A percentile compares a stretch with the other conserved stretches of the same genome.
These are phyloP conservation scores for Mesitornis unicolor DNA, from an alignment of 2,113 vertebrate genomes.

Conservation along the genomic window DNA sequence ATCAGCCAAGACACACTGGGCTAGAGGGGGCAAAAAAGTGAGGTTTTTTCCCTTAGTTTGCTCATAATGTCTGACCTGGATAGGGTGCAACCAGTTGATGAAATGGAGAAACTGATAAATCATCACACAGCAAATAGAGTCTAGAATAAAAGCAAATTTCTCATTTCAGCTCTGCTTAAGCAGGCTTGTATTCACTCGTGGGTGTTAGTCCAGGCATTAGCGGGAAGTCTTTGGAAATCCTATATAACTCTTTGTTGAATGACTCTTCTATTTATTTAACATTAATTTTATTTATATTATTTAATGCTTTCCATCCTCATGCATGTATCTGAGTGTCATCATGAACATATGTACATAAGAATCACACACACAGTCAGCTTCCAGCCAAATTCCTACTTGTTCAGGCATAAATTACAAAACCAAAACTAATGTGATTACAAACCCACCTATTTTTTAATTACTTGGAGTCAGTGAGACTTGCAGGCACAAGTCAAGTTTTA, in stretches of 20 bases:
- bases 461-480: not conserved
- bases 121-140: not conserved
- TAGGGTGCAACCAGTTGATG: not conserved
- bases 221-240: not conserved
- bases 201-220: not conserved
- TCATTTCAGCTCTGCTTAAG: not conserved
- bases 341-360: not conserved
- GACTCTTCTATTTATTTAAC: not conserved
- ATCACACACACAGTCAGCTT: not conserved
- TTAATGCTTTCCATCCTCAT: not conserved
- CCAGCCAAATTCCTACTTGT: not conserved
- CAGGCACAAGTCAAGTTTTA: not conserved
- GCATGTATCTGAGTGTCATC: not conserved
- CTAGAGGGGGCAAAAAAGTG: not conserved
- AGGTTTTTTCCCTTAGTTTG: not conserved
- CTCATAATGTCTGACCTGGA: not conserved
- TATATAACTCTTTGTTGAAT: not conserved
- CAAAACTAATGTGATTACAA: not conserved
- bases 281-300: not conserved
- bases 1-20: not conserved
- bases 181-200: not conserved
- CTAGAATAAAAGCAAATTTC: not conserved
- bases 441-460: not conserved
- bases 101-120: not conserved
- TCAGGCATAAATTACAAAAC: not conserved